phyloP scores from a whole-genome alignment of 2,797 vertebrate genomes.

The Stomatorhinus walkeri region DNA sequence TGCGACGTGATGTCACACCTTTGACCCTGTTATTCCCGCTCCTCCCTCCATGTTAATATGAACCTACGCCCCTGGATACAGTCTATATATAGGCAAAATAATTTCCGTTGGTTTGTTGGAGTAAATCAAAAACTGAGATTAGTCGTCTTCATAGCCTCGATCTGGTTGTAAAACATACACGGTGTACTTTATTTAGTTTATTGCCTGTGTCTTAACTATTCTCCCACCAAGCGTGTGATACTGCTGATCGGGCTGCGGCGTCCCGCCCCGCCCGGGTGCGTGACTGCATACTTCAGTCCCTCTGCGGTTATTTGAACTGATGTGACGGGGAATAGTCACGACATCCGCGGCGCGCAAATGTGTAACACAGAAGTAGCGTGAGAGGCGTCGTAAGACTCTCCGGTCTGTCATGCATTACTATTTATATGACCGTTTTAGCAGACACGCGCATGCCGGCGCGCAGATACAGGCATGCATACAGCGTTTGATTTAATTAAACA shows the following conservation, averaged over 20 bases:
- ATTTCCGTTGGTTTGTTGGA: neutral
- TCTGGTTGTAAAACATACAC: conserved; percentile 5
- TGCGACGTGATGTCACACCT: neutral
- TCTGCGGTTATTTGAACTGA: conserved; percentile 67
- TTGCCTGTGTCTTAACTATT: conserved; percentile 30
- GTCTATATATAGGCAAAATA: conserved; percentile 2
- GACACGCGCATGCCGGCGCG: neutral
- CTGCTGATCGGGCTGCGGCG: conserved; percentile 30
- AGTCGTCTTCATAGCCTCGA: neutral
- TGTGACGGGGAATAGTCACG: conserved; percentile 70
- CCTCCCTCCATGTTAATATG: neutral
- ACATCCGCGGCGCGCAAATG: conserved; percentile 66
- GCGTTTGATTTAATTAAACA: neutral
- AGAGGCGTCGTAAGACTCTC: conserved; percentile 59
- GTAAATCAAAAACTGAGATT: conserved; percentile 2
- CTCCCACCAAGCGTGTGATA: conserved; percentile 51
- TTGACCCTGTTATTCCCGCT: neutral
- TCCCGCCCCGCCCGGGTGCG: conserved; percentile 48
- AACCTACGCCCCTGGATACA: neutral
- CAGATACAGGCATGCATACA: neutral
- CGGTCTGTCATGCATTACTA: conserved; percentile 68
- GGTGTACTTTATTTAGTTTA: neutral
- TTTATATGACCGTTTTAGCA: conserved; percentile 38
- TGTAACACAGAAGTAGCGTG: conserved; percentile 66
- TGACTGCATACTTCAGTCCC: conserved; percentile 53